Evolutionary conservation across 1,140 invertebrate species (phyloP).

Genomic region (Mamestra configurata): DNA sequence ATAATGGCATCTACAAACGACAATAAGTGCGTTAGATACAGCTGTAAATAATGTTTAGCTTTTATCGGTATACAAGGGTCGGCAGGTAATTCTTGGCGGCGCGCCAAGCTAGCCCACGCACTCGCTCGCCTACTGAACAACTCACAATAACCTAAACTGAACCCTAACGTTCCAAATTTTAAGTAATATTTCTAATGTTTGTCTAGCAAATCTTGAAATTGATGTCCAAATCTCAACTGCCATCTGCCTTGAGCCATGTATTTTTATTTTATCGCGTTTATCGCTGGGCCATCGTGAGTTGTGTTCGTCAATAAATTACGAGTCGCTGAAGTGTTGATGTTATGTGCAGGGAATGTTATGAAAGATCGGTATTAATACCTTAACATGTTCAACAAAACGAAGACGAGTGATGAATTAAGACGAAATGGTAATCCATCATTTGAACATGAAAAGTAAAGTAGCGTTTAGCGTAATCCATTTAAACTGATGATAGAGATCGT

Average conservation of each 20-base stretch:
- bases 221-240: conserved; percentile 78
- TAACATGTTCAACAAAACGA: conserved; percentile 11
- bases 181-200: conserved; percentile 55
- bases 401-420: conserved; percentile 36
- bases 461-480: conserved; percentile 31
- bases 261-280: conserved; percentile 74
- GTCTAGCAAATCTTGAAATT: conserved; percentile 66
- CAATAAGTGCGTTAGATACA: conserved; percentile 69
- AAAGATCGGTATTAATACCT: conserved; percentile 49
- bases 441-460: conserved; percentile 9
- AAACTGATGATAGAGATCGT: conserved; percentile 5
- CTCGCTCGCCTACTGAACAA: conserved; percentile 63
- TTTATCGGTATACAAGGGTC: conserved; percentile 80
- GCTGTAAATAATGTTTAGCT: conserved; percentile 81
- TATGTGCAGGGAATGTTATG: conserved; percentile 45
- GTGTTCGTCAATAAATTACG: conserved; percentile 56
- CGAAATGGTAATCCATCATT: conserved; percentile 19
- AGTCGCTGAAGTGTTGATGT: conserved; percentile 49
- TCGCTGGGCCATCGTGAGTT: conserved; percentile 62
- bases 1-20: conserved; percentile 60
- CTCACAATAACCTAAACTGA: conserved; percentile 55
- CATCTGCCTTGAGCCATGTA: conserved; percentile 75
- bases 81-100: conserved; percentile 78
- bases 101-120: conserved; percentile 76
- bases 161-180: conserved; percentile 49